Evolutionary conservation across 2,888 invertebrate genomes (phyloP).

Genomic region (Eumerus sabulonum): DNA sequence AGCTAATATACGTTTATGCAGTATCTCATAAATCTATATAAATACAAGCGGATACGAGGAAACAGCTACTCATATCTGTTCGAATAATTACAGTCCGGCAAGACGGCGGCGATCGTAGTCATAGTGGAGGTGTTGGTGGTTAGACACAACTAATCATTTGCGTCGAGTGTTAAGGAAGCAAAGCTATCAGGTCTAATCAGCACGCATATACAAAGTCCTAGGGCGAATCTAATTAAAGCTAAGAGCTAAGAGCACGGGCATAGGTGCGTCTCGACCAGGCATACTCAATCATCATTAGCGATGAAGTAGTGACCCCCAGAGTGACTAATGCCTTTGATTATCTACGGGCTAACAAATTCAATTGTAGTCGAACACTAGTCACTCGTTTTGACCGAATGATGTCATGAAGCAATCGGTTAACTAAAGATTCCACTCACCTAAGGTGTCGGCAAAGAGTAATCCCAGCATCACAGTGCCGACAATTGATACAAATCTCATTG

Average conservation of each 20-base stretch:
- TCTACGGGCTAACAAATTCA: constrained; percentile 24
- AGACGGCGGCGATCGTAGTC: no score
- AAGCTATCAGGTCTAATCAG: not conserved
- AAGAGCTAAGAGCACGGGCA: constrained; percentile 8
- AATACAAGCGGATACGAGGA: no score
- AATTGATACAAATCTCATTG: constrained; percentile 39
- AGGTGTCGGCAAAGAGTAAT: constrained; percentile 38
- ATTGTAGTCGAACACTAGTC: not conserved
- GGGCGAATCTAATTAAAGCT: constrained; percentile 34
- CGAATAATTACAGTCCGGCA: no score
- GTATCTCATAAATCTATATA: no score
- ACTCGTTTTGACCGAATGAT: constrained; percentile 19
- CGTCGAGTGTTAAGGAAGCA: no score
- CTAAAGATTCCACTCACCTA: constrained; percentile 55
- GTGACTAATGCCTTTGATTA: constrained; percentile 49
- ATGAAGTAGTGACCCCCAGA: not conserved
- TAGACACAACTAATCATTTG: no score
- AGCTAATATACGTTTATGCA: no score
- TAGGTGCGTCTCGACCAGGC: constrained; percentile 4
- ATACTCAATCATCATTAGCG: constrained; percentile 36
- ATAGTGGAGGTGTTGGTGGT: no score
- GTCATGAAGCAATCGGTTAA: constrained; percentile 18
- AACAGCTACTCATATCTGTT: no score
- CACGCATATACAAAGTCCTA: constrained; percentile 45
- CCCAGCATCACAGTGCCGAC: constrained; percentile 26